Evolutionary conservation across 2,113 vertebrate species (phyloP).

Genomic region (Dromas ardeola): DNA sequence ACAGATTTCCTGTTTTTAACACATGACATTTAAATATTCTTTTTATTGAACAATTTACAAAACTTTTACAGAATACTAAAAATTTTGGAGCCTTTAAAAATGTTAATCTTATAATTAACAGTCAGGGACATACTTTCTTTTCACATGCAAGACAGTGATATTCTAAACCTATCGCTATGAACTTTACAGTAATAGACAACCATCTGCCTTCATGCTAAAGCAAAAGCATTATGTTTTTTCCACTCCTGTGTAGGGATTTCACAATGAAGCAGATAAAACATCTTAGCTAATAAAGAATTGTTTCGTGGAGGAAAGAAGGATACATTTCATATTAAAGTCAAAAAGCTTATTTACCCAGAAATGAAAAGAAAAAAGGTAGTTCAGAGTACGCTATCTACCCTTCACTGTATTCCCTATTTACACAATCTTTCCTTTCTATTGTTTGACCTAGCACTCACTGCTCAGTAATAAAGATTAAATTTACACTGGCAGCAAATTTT

Average conservation of each 20-base stretch:
- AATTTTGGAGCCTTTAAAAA: slow-evolving; percentile 63
- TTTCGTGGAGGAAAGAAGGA: background rate
- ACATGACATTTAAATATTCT: slow-evolving; percentile 57
- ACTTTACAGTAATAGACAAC: slow-evolving; percentile 67
- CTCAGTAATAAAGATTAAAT: background rate
- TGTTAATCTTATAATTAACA: slow-evolving; percentile 77
- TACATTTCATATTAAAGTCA: background rate
- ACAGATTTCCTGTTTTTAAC: slow-evolving; percentile 59
- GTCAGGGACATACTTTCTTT: slow-evolving; percentile 39
- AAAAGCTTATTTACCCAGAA: background rate
- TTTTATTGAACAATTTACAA: slow-evolving; percentile 68
- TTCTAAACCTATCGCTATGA: slow-evolving; percentile 67
- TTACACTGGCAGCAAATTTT: background rate
- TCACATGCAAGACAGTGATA: slow-evolving; percentile 38
- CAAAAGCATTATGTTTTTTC: background rate
- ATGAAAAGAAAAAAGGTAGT: background rate
- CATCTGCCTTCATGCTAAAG: slow-evolving; percentile 66
- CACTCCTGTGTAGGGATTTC: background rate
- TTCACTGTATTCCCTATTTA: background rate
- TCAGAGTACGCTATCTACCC: background rate
- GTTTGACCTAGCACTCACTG: background rate
- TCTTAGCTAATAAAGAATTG: background rate
- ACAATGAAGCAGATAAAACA: background rate
- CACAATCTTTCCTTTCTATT: background rate
- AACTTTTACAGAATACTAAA: slow-evolving; percentile 67